Evolutionary conservation across 2,797 vertebrate genomes (phyloP).

Genomic region (Hyperoplus lanceolatus): DNA sequence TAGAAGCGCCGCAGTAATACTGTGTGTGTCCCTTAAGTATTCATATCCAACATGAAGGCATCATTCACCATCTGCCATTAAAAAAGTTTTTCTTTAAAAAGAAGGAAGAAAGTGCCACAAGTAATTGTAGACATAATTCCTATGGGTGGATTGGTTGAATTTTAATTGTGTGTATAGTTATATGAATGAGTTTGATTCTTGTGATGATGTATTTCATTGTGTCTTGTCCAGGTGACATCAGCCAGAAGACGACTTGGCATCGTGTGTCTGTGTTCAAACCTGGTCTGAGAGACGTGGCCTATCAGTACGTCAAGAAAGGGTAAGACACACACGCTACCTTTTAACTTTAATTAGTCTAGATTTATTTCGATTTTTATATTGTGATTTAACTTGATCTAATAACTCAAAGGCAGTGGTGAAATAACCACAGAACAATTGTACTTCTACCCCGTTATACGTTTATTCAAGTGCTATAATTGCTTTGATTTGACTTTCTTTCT

Average conservation of each 20-base stretch:
- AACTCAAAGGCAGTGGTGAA: too few species aligned
- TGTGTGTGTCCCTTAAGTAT: not conserved
- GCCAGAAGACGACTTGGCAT: constrained; percentile 98
- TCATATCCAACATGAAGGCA: not conserved
- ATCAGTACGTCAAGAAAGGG: constrained; percentile 97
- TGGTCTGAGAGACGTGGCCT: constrained; percentile 94
- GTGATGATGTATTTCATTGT: constrained; percentile 6
- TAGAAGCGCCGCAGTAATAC: too few species aligned
- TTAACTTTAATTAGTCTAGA: not conserved
- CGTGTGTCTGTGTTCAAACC: constrained; percentile 97
- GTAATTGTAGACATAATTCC: too few species aligned
- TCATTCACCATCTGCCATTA: not conserved
- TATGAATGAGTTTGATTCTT: not conserved
- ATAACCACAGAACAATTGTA: too few species aligned
- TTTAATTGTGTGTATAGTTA: too few species aligned
- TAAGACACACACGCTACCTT: constrained; percentile 65
- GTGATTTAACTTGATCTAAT: too few species aligned
- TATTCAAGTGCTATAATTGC: not conserved
- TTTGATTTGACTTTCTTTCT: not conserved
- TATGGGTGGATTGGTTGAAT: too few species aligned
- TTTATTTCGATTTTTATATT: not conserved
- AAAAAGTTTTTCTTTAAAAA: not conserved
- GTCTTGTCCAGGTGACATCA: constrained; percentile 89
- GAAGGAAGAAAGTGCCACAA: too few species aligned
- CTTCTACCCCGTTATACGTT: not conserved